Base-by-base conservation (phyloP, 2,113 vertebrate genomes). In the Perca fluviatilis region DNA sequence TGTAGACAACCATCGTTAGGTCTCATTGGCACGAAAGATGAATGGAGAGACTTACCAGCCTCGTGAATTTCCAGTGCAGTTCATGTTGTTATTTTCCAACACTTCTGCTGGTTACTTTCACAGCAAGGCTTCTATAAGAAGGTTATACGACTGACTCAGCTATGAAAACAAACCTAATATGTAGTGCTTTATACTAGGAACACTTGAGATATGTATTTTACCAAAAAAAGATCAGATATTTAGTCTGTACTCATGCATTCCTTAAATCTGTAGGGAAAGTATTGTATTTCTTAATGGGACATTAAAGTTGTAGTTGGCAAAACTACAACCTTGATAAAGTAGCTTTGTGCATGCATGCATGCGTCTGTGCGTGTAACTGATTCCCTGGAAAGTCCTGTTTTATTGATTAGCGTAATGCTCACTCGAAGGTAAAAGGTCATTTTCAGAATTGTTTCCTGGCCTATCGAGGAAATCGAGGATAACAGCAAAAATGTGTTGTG, bases 61-160 rank as follows among this genome's bases (percentile, higher is more conserved):
- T 80, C 51, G 40, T 36, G 69, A 74, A 64, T 86, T 86, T 89
- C 79, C 84, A 75, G 69, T 36, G 76, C 19, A 25, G 77, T 80
- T 62, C 25, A 57, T 76, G 83, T 58, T 63, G 65, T 73, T 77
- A 68, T 91, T 88, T 85, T 85, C 84, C 84, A 79, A 8, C 40
- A 13, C 70, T 19, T 51, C 25, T 43, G 18, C 69, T 68, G 76
- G 60, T 71, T 46, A 7, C 64, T 81, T 84, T 71, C 0, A 71
- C 25, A 71, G 72, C 46, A 73, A 60, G 51, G 16, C 43, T 58
- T 79, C 19, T 77, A 21, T 66, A 54, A 60, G 43, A 43, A 0
- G n/a, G 15, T 46, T 73, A 3, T 36, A 18, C 3, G 27, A 54
- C 43, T 40, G 36, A 64, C 53, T 70, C 40, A 3, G 46, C 56